These are phyloP conservation scores for Dascyllus trimaculatus DNA, from an alignment of 2,113 vertebrate species.

Conservation along the genomic window DNA sequence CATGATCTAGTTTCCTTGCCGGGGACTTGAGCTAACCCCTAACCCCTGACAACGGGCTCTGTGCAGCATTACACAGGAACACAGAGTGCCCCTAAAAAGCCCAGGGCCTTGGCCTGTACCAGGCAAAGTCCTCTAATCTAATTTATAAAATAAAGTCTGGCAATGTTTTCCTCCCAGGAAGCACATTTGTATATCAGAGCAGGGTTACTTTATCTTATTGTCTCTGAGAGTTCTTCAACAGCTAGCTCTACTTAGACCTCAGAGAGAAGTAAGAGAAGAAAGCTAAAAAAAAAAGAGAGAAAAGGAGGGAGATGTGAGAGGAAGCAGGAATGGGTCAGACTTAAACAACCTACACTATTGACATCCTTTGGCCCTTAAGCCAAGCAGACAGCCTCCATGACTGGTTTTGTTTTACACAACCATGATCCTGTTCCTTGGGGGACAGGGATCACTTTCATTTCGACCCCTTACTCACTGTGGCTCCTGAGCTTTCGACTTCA, in stretches of 20 bases:
- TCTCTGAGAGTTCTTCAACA: slow-evolving; percentile 48
- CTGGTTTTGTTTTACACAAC: slow-evolving; percentile 81
- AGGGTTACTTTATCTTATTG: slow-evolving; percentile 54
- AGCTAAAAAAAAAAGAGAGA: neutral
- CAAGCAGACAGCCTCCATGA: slow-evolving; percentile 70
- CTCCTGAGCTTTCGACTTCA: slow-evolving; percentile 77
- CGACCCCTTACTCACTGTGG: slow-evolving; percentile 70
- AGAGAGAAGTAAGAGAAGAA: slow-evolving; percentile 6
- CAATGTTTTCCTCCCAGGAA: slow-evolving; percentile 73
- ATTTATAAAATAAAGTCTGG: slow-evolving; percentile 77
- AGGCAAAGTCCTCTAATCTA: slow-evolving; percentile 74
- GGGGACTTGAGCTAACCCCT: slow-evolving; percentile 65
- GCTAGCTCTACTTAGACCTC: slow-evolving; percentile 21
- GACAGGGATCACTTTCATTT: slow-evolving; percentile 79
- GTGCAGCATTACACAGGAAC: slow-evolving; percentile 51
- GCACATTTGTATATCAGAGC: slow-evolving; percentile 65
- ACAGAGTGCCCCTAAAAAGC: slow-evolving; percentile 58
- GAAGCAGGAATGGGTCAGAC: slow-evolving; percentile 37
- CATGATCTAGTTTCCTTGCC: slow-evolving; percentile 70
- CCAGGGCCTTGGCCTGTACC: slow-evolving; percentile 61
- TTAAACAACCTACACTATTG: slow-evolving; percentile 69
- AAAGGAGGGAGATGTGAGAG: slow-evolving; percentile 3
- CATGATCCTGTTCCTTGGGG: slow-evolving; percentile 74
- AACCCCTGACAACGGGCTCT: slow-evolving; percentile 60
- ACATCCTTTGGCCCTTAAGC: slow-evolving; percentile 74